Evolutionary conservation across 2,113 vertebrate genomes (phyloP).

Genomic region (Eira barbara): DNA sequence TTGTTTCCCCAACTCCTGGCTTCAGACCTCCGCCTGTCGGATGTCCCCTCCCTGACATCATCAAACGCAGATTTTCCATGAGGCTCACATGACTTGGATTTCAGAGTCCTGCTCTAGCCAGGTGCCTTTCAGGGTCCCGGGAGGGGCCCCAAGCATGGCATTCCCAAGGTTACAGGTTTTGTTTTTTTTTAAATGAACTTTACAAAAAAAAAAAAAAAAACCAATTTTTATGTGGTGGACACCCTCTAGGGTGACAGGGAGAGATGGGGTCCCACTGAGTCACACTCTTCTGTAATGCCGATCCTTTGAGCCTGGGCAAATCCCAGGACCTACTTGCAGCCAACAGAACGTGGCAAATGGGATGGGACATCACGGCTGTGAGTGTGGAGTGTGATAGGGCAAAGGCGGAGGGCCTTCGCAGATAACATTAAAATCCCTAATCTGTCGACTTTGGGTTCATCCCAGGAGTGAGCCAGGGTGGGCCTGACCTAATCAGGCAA

Average conservation of each 20-base stretch:
- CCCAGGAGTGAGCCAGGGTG: neutral
- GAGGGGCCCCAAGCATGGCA: neutral
- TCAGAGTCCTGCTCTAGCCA: neutral
- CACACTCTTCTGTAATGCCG: neutral
- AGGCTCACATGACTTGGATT: no score
- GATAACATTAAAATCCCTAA: neutral
- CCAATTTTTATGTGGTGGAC: neutral
- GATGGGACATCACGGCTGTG: no score
- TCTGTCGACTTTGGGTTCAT: neutral
- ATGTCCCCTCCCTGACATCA: no score
- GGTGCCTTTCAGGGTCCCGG: neutral
- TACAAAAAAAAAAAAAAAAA: neutral
- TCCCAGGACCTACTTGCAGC: neutral
- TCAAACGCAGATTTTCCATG: rapidly evolving
- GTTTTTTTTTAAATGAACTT: neutral
- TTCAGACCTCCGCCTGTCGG: neutral
- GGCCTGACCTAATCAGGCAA: neutral
- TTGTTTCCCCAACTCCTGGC: neutral
- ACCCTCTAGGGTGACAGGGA: neutral
- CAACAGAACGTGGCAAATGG: neutral
- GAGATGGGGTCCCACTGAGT: neutral
- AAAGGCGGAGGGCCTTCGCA: neutral
- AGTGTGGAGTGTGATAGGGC: rapidly evolving
- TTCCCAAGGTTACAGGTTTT: neutral
- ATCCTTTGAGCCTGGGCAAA: neutral